Base-by-base conservation (phyloP, 2,888 invertebrate genomes). In the Drepanosiphum platanoidis region DNA sequence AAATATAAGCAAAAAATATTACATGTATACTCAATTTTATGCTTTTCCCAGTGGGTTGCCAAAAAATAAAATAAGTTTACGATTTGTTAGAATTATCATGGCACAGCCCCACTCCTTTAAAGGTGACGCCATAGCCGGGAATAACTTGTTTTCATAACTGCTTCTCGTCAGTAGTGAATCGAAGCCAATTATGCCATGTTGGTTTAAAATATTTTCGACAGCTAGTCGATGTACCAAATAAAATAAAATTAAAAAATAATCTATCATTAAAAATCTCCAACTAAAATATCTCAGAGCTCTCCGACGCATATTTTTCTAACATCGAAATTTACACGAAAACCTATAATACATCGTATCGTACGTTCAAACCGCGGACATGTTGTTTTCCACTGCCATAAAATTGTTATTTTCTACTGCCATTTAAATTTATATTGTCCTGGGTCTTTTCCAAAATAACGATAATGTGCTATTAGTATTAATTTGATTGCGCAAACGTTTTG, bases 121-220 rank as follows among this genome's bases (percentile, higher is more conserved):
- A 71, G 22, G 27, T 42, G 42, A 71, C 42, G 71, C 27, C 11
- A 71, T 34, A 39, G 27, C 70, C 27, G 70, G 71, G 15, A 71
- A 71, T 42, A 42, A 42, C 42, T 71, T 71, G 42, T 71, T 71
- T 71, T 71, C 27, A 39, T 71, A 70, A 42, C 27, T 42, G n/a
- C 9, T 13, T 39, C 5, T 27, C 27, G n/a, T 71, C 27, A 42
- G n/a, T 42, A 4, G 42, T 42, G 9, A 42, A 27, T 42, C 11
- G 27, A 27, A 22, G 71, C 71, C 27, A 66, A 66, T 3, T 66
- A 66, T 15, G 32, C 30, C 8, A 64, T n/a, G n/a, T 27, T 32
- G 32, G 18, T 66, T 66, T 32, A 30, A 66, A 32, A 3, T 30
- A 1, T 32, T 15, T 32, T 66, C 32, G 13, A 66, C 15, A 32